A percentile compares a stretch with the other conserved stretches of the same genome.
phyloP scores from a whole-genome alignment of 1,140 invertebrate genomes.

The Hypothenemus hampei region DNA sequence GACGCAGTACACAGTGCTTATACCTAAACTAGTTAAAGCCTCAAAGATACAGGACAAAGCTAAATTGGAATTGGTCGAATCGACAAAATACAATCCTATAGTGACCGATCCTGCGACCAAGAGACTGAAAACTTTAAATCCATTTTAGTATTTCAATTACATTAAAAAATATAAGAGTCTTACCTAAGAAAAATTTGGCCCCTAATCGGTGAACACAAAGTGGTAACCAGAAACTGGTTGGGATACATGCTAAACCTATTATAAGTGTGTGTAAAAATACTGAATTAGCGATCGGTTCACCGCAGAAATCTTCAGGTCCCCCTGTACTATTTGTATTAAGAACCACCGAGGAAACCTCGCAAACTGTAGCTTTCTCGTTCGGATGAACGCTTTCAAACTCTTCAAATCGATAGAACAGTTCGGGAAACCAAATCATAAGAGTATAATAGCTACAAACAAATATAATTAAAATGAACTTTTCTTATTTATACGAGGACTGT shows the following conservation, averaged over 20 bases:
- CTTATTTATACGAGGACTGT: no score
- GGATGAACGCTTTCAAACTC: conserved; percentile 61
- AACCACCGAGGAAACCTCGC: conserved; percentile 61
- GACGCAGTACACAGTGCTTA: conserved; percentile 69
- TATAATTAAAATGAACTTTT: conserved; percentile 2
- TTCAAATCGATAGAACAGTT: conserved; percentile 71
- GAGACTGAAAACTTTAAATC: conserved; percentile 62
- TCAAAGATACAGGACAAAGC: conserved; percentile 70
- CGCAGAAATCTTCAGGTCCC: conserved; percentile 49
- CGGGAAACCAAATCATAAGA: conserved; percentile 79
- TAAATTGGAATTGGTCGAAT: conserved; percentile 63
- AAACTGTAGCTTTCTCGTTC: conserved; percentile 60
- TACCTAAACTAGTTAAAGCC: conserved; percentile 67
- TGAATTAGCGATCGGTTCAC: conserved; percentile 55
- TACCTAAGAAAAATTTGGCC: conserved; percentile 69
- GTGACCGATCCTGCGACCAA: conserved; percentile 67
- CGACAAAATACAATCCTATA: conserved; percentile 69
- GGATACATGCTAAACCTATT: conserved; percentile 67
- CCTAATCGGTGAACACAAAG: conserved; percentile 67
- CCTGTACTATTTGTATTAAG: conserved; percentile 33
- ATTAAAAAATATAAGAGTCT: conserved; percentile 25
- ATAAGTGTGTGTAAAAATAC: conserved; percentile 68
- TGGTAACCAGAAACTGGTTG: conserved; percentile 65
- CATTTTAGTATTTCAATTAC: background rate
- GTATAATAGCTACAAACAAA: conserved; percentile 64